Evolutionary conservation across 1,140 invertebrate species (phyloP).

Genomic region (Diprion similis): DNA sequence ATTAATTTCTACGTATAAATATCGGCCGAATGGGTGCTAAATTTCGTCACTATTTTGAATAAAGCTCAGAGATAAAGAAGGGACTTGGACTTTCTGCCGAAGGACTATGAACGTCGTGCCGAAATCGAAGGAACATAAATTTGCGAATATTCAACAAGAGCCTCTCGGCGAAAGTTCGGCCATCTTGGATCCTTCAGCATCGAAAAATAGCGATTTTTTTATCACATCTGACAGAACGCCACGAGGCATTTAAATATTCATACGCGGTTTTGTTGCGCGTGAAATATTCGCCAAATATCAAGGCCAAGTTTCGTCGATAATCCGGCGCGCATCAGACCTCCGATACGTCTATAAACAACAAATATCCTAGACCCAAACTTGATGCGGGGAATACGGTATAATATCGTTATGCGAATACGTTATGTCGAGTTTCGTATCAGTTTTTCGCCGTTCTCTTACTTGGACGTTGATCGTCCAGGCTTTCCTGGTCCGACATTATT

Average conservation of each 20-base stretch:
- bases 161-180: conserved; percentile 31
- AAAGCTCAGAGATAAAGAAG: too few relatives aligned
- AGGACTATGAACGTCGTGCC: too few relatives aligned
- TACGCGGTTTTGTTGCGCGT: not conserved
- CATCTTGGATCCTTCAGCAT: conserved; percentile 55
- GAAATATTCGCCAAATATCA: not conserved
- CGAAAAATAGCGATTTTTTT: conserved; percentile 44
- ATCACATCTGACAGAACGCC: conserved; percentile 43
- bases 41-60: too few relatives aligned
- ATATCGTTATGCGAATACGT: conserved; percentile 1
- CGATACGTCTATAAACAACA: not conserved
- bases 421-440: not conserved
- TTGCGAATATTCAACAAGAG: conserved; percentile 30
- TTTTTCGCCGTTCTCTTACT: conserved; percentile 53
- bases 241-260: conserved; percentile 30
- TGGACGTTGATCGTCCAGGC: conserved; percentile 66
- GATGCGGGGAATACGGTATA: not conserved
- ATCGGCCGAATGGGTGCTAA: not conserved
- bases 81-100: too few relatives aligned
- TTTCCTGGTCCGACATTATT: conserved; percentile 67
- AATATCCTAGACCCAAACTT: not conserved
- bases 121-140: conserved; percentile 11
- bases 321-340: not conserved
- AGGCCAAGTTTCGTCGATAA: not conserved
- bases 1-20: not conserved